Percentiles rank a stretch among this genome's conserved stretches.
These are phyloP conservation scores for Montipora foliosa DNA, from an alignment of 64 coral and sea anemone species.

Conservation along the genomic window DNA sequence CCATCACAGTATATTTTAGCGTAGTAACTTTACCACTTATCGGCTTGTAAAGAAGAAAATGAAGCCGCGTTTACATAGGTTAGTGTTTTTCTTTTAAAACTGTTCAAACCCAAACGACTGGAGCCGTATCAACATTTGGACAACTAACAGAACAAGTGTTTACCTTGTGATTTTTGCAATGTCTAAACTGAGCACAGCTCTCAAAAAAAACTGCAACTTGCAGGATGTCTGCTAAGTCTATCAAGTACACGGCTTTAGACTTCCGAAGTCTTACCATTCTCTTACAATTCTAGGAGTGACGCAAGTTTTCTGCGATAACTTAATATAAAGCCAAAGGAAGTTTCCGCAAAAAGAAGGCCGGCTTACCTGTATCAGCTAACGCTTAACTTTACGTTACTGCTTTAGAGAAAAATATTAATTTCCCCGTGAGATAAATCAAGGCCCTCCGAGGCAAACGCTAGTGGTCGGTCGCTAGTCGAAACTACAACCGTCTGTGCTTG, in stretches of 20 bases:
- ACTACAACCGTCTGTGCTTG: neutral
- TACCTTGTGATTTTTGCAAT: neutral
- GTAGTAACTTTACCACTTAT: neutral
- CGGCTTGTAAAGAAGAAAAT: neutral
- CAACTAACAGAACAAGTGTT: slow-evolving; percentile 13
- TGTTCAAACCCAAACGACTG: slow-evolving; percentile 31
- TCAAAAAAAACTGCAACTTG: neutral
- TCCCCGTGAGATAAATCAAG: neutral
- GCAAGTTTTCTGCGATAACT: too few species aligned
- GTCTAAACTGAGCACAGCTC: neutral
- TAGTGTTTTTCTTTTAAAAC: neutral
- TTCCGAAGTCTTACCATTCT: neutral
- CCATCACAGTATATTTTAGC: neutral
- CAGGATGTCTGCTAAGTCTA: neutral
- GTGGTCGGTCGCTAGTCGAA: neutral
- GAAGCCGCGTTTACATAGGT: slow-evolving; percentile 7
- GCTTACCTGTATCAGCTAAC: neutral
- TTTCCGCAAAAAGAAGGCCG: neutral
- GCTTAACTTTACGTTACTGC: neutral
- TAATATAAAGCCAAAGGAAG: too few species aligned
- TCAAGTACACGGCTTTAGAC: too few species aligned
- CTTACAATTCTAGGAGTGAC: neutral
- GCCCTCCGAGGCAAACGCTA: neutral
- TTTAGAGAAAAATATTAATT: neutral
- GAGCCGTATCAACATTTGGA: slow-evolving; percentile 22